Evolutionary conservation across 2,888 invertebrate species (phyloP), one percentile per base, ranked within the genome.

Genomic region (Drosophila subsilvestris): DNA sequence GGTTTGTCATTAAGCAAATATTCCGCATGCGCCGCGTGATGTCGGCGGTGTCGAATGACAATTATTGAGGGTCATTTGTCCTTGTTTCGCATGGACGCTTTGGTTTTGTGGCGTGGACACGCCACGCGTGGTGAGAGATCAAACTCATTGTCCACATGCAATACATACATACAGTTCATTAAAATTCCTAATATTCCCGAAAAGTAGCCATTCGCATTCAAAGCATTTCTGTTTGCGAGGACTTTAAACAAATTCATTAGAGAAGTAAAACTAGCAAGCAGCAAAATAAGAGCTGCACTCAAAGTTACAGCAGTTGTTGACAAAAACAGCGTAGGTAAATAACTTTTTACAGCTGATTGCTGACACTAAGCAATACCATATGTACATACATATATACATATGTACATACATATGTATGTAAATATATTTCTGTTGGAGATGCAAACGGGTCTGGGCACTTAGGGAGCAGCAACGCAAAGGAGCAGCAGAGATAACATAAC

Each of bases 181-280:
- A 6, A 25, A 25, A 27, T 27, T 27, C 32, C 37, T 14, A 14
- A 14, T 14, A 14, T 6, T 22, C 5, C 22, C 5, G 6, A 22
- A 5, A 5, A 8, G 27, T 1, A 27, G 27, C 43, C 51, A 29
- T 22, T 61, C 10, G 12, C 25, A 32, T 14, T 14, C 50, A 6
- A 37, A 14, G 5, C 6, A 14, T 37, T 25, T 9, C 32, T 69
- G n/a, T 67, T 62, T 60, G 68, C 69, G 29, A 51, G 56, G 56
- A 20, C 20, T 9, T 49, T 7, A 2, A 10, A 17, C 12, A 20
- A 45, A 56, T 25, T 18, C 37, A 54, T 25, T 42, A 48, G 20
- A 42, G 20, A 47, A 47, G 37, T 14, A 37, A 14, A 2, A 25
- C 62, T 14, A 22, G 43, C 18, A 43, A 48, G 14, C 18, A 18